These are phyloP conservation scores for Babyrousa celebensis DNA, from an alignment of 2,797 vertebrate species.

Conservation along the genomic window DNA sequence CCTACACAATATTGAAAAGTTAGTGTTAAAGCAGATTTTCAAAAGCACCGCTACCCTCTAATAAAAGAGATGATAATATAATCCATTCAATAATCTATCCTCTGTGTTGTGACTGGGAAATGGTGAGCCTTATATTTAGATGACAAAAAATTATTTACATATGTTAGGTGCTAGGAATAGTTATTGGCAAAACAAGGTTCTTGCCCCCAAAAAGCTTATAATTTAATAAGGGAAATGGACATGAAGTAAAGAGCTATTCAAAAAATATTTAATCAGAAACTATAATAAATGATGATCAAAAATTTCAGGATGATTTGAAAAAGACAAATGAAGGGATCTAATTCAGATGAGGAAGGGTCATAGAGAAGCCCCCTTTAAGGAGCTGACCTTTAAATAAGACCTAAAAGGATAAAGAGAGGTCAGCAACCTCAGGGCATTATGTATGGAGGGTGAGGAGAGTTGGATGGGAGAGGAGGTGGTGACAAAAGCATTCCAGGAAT, in stretches of 20 bases:
- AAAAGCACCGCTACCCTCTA: not conserved
- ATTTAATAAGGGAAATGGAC: constrained; percentile 33
- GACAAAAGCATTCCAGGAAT: constrained; percentile 75
- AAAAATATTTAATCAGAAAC: constrained; percentile 56
- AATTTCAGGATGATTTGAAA: constrained; percentile 16
- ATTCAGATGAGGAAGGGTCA: not conserved
- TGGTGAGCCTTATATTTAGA: constrained; percentile 37
- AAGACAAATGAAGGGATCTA: constrained; percentile 14
- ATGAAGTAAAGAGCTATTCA: constrained; percentile 29
- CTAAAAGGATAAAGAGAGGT: constrained; percentile 13
- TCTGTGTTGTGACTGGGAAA: not conserved
- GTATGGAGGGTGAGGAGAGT: not conserved
- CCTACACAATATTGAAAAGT: constrained; percentile 30
- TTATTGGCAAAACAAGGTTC: constrained; percentile 48
- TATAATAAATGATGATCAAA: constrained; percentile 38
- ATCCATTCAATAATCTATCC: constrained; percentile 11
- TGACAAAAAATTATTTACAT: constrained; percentile 22
- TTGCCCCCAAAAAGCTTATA: constrained; percentile 31
- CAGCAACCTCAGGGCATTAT: constrained; percentile 15
- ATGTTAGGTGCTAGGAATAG: not conserved
- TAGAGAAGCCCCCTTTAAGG: constrained; percentile 2
- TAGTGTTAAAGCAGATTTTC: constrained; percentile 51
- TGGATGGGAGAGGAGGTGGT: not conserved
- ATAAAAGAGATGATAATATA: constrained; percentile 53
- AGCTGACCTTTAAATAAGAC: constrained; percentile 56